These are phyloP conservation scores for Helarctos malayanus DNA, from an alignment of 2,797 vertebrate species.

Conservation along the genomic window DNA sequence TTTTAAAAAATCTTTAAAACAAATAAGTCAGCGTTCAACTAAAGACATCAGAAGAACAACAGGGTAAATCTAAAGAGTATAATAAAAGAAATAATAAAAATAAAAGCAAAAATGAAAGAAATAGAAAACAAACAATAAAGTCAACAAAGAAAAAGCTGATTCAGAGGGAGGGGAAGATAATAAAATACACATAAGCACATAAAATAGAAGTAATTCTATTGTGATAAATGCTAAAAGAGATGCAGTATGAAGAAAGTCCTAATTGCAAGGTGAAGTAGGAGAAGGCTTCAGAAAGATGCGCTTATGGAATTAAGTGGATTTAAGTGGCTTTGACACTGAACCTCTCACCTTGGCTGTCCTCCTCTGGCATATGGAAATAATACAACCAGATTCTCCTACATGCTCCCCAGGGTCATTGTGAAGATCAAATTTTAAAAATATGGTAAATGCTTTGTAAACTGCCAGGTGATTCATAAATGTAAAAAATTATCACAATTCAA, in stretches of 20 bases:
- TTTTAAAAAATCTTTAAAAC: neutral
- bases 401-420: too few species aligned
- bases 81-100: constrained; percentile 23
- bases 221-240: neutral
- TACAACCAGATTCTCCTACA: too few species aligned
- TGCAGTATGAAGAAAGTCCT: neutral
- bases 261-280: neutral
- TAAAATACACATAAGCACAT: neutral
- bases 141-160: constrained; percentile 21
- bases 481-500: too few species aligned
- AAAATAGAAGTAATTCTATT: neutral
- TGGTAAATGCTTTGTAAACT: too few species aligned
- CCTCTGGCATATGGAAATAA: too few species aligned
- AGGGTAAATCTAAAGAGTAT: neutral
- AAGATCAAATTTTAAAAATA: too few species aligned
- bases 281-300: neutral
- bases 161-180: neutral
- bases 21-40: neutral
- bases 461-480: too few species aligned
- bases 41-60: neutral
- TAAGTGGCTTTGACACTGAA: too few species aligned
- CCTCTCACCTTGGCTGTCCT: too few species aligned
- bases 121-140: neutral
- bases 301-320: too few species aligned
- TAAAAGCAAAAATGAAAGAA: constrained; percentile 15